phyloP scores from a whole-genome alignment of 1,140 invertebrate species.

The Cepaea nemoralis region DNA sequence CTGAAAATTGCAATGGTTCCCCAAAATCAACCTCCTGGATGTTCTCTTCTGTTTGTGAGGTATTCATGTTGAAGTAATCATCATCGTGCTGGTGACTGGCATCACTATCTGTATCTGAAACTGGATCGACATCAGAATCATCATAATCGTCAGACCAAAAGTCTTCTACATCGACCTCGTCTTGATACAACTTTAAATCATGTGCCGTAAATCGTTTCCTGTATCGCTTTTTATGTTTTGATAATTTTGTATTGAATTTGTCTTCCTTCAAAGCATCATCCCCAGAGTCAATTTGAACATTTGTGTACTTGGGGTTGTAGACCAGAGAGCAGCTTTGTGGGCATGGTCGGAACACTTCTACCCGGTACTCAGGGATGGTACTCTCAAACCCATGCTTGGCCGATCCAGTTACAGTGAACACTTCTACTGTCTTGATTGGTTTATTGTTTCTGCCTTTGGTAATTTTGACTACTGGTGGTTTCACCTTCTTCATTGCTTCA shows the following conservation, averaged over 20 bases:
- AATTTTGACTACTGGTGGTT: neutral
- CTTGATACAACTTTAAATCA: neutral
- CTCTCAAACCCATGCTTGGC: neutral
- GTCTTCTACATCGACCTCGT: neutral
- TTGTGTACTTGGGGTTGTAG: constrained; percentile 44
- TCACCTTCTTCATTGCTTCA: neutral
- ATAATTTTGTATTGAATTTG: neutral
- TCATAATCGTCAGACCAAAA: neutral
- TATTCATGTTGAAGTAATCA: neutral
- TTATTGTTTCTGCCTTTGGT: neutral
- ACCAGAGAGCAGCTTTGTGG: constrained; percentile 39
- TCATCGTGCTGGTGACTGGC: neutral
- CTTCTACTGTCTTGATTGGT: neutral
- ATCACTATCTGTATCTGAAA: neutral
- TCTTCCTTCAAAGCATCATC: constrained; percentile 11
- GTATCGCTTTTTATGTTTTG: neutral
- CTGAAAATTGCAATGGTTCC: neutral
- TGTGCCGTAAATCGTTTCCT: neutral
- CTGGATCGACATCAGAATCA: neutral
- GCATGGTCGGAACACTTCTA: constrained; percentile 40
- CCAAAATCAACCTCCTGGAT: neutral
- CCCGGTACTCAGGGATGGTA: neutral
- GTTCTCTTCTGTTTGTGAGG: neutral
- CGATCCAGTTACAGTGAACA: neutral
- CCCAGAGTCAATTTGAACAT: constrained; percentile 9